Percentiles rank a stretch among this genome's conserved stretches.
Evolutionary conservation across 2,888 invertebrate genomes (phyloP).

Genomic region (Acrobasis suavella): DNA sequence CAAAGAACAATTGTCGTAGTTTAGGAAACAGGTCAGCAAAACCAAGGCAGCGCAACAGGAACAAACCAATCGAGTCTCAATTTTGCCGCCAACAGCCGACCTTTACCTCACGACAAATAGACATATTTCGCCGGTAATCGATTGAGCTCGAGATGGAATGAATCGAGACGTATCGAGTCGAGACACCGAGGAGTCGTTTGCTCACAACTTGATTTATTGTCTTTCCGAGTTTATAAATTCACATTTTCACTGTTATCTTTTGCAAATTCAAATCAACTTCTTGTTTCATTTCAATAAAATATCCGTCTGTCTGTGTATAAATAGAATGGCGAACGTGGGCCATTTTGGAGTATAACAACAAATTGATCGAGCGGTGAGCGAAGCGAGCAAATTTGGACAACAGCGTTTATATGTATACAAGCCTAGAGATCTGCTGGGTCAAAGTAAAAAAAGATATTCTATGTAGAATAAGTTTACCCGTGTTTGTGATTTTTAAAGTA

Average conservation of each 20-base stretch:
- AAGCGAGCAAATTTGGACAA: too few relatives aligned
- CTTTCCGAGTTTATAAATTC: constrained; percentile 1
- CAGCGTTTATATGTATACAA: too few relatives aligned
- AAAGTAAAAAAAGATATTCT: too few relatives aligned
- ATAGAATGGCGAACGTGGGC: too few relatives aligned
- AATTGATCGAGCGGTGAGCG: too few relatives aligned
- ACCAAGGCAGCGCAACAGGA: neutral
- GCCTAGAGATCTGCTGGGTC: too few relatives aligned
- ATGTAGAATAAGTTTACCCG: too few relatives aligned
- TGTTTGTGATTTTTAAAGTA: too few relatives aligned
- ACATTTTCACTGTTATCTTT: neutral
- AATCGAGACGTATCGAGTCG: constrained; percentile 27
- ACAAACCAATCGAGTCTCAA: constrained; percentile 10
- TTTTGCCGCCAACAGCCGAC: constrained; percentile 12
- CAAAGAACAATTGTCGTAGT: neutral
- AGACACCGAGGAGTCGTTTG: constrained; percentile 20
- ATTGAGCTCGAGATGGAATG: constrained; percentile 25
- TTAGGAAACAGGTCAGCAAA: neutral
- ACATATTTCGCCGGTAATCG: constrained; percentile 27
- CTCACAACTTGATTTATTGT: constrained; percentile 14
- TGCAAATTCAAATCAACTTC: neutral
- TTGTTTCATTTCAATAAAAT: neutral
- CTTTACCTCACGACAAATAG: constrained; percentile 23
- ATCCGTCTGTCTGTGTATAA: too few relatives aligned
- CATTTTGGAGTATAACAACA: too few relatives aligned